These are phyloP conservation scores for Labia minor DNA, from an alignment of 2,888 invertebrate genomes.

Conservation along the genomic window DNA sequence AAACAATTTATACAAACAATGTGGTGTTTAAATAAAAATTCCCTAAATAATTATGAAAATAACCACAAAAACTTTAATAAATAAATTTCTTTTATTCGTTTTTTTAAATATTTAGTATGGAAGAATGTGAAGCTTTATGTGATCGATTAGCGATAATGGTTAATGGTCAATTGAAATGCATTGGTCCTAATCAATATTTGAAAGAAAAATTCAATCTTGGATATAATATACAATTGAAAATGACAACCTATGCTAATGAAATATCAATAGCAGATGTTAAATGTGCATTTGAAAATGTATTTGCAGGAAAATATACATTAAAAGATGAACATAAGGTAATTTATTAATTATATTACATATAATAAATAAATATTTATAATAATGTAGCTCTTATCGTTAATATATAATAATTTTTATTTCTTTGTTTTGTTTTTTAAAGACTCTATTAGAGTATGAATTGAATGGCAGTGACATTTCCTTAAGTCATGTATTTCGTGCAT, in stretches of 20 bases:
- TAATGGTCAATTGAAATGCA: slow-evolving; percentile 56
- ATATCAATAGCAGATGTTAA: neutral
- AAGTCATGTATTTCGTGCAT: slow-evolving; percentile 35
- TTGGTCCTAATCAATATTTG: slow-evolving; percentile 59
- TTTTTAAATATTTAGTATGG: slow-evolving; percentile 51
- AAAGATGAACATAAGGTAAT: neutral
- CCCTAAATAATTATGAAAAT: too few species aligned
- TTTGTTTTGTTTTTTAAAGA: slow-evolving; percentile 34
- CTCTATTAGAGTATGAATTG: slow-evolving; percentile 38
- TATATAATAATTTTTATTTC: too few species aligned
- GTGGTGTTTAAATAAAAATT: too few species aligned
- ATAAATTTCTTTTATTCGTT: neutral
- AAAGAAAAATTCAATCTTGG: slow-evolving; percentile 60
- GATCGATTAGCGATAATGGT: slow-evolving; percentile 66
- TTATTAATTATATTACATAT: too few species aligned
- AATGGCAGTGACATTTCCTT: slow-evolving; percentile 33
- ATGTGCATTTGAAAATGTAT: neutral
- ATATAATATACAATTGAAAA: slow-evolving; percentile 29
- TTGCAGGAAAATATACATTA: neutral
- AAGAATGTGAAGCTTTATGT: slow-evolving; percentile 75
- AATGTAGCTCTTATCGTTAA: too few species aligned
- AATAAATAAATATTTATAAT: too few species aligned
- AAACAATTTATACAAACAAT: too few species aligned
- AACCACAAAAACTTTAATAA: too few species aligned
- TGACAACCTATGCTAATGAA: neutral